A percentile compares a stretch with the other conserved stretches of the same genome.
Evolutionary conservation across 2,888 invertebrate genomes (phyloP).

Genomic region (Troides oblongomaculatus): DNA sequence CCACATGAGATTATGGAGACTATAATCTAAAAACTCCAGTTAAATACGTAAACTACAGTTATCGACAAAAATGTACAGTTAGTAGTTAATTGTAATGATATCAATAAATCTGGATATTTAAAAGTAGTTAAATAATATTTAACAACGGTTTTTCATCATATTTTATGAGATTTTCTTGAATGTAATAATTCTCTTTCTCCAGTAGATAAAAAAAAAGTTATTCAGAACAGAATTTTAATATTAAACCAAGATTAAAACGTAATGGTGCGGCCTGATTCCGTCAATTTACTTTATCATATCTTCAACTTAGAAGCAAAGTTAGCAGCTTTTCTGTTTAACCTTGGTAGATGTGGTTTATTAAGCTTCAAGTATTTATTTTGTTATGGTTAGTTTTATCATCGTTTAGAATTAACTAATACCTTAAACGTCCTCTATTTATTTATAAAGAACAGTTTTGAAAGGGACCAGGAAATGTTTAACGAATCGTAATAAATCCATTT

Average conservation of each 20-base stretch:
- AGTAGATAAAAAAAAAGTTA: background rate
- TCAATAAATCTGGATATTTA: background rate
- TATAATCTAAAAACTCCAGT: no score
- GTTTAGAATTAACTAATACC: no score
- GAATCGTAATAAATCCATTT: no score
- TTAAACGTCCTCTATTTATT: no score
- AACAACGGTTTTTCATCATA: background rate
- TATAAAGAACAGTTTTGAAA: no score
- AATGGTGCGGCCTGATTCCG: slow-evolving; percentile 14
- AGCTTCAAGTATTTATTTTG: background rate
- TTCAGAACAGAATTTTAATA: background rate
- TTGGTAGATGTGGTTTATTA: background rate
- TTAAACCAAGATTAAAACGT: slow-evolving; percentile 14
- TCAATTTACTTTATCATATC: slow-evolving; percentile 9
- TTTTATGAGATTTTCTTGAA: background rate
- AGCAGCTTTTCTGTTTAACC: background rate
- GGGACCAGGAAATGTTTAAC: no score
- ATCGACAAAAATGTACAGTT: no score
- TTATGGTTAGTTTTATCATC: no score
- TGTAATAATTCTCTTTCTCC: background rate
- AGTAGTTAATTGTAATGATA: background rate
- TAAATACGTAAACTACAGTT: no score
- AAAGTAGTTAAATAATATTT: background rate
- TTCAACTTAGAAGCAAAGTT: background rate
- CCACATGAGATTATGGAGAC: no score